Evolutionary conservation across 2,797 vertebrate genomes (phyloP), one percentile per base, ranked within the genome.

Genomic region (Eospalax fontanierii): DNA sequence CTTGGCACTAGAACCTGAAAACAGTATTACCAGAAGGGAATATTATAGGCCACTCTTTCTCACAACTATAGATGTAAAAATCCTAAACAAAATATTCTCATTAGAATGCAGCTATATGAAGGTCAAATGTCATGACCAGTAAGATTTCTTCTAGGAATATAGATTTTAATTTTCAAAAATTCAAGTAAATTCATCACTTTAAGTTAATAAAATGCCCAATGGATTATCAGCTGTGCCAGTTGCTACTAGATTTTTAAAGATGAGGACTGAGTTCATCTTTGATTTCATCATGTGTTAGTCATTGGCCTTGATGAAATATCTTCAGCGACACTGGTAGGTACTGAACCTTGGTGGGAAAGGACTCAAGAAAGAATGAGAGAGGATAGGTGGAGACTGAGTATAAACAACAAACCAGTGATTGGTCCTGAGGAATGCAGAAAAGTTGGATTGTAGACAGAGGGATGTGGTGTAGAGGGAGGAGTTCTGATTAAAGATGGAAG

Each of bases 81-180:
- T 73, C 3, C 18, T 79, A 46, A 79, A 91, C 65, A 30, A 87
- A 74, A 79, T 35, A 22, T 80, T 87, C 33, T 82, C 38, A 73
- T 66, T 78, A 57, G 19, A 90, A 70, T 87, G 11, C 12, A 87
- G 40, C 65, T 85, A 66, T 87, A 66, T 84, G 46, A 54, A 24
- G 26, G 43, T 91, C 38, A 38, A 54, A 79, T 86, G 91, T 90
- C 50, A 71, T 90, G 68, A 61, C 2, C 14, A 91, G 6, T 92
- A 18, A 65, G 40, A 35, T 90, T 94, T 79, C 74, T 92, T 87
- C 83, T 43, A 71, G 54, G 33, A 87, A 85, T 76, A 3, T 66
- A 75, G 33, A 33, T 80, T 87, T 92, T 92, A 87, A 76, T 73
- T 81, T 94, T 63, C 1, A 18, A 63, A 86, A 90, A 81, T 33